phyloP scores from a whole-genome alignment of 1,140 invertebrate species.

The Epicauta chinensis region DNA sequence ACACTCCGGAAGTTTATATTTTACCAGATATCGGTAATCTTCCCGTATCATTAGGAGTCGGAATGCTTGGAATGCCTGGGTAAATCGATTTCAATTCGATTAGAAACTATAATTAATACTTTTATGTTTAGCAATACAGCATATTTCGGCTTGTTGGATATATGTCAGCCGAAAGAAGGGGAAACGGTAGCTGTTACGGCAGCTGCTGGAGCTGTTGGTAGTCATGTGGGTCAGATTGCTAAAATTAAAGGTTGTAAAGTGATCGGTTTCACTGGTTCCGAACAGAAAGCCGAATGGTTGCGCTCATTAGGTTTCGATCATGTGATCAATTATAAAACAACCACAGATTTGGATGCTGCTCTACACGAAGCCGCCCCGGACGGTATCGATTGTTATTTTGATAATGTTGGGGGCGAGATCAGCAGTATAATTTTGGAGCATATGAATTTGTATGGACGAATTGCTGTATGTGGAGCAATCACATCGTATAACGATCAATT shows the following conservation, averaged over 20 bases:
- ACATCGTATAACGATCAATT: constrained; percentile 44
- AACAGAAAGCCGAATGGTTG: constrained; percentile 63
- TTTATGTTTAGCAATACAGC: constrained; percentile 54
- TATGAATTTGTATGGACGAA: constrained; percentile 54
- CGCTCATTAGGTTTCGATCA: constrained; percentile 56
- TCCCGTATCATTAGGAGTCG: constrained; percentile 41
- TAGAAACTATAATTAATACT: constrained; percentile 20
- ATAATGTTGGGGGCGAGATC: constrained; percentile 61
- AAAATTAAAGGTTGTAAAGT: constrained; percentile 60
- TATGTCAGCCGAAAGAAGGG: constrained; percentile 59
- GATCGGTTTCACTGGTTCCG: constrained; percentile 62
- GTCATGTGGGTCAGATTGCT: constrained; percentile 64
- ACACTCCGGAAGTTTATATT: constrained; percentile 39
- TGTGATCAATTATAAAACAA: constrained; percentile 64
- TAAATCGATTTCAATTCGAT: not conserved
- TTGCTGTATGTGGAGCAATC: constrained; percentile 54
- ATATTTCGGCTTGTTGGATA: constrained; percentile 62
- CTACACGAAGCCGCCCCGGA: constrained; percentile 57
- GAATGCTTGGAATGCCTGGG: not conserved
- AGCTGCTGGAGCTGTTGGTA: constrained; percentile 64
- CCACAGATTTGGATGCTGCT: constrained; percentile 47
- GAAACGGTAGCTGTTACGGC: constrained; percentile 60
- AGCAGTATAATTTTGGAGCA: constrained; percentile 51
- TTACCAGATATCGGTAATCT: constrained; percentile 45
- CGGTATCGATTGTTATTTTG: constrained; percentile 66